These are phyloP conservation scores for Oceanodroma tethys DNA, from an alignment of 2,113 vertebrate genomes.

Conservation along the genomic window DNA sequence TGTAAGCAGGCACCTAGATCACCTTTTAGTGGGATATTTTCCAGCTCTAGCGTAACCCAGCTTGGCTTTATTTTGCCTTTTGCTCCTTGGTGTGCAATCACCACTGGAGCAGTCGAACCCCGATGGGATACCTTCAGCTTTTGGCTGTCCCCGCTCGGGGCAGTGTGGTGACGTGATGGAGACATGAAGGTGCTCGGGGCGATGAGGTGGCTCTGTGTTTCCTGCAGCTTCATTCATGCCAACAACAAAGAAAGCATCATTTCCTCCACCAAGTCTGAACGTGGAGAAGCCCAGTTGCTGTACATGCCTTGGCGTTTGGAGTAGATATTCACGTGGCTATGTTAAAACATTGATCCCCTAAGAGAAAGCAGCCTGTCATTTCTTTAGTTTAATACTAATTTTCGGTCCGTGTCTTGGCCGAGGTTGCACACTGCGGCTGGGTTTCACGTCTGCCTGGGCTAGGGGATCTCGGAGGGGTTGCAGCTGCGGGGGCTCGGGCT, in stretches of 20 bases:
- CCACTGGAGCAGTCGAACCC: not conserved
- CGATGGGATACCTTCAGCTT: not conserved
- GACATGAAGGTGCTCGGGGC: not conserved
- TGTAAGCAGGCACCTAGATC: not conserved
- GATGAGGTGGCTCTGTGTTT: not conserved
- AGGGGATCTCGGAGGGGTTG: not conserved
- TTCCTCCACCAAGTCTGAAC: not conserved
- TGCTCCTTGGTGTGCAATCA: not conserved
- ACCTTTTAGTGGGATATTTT: not conserved
- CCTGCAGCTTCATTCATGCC: not conserved
- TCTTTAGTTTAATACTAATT: not conserved
- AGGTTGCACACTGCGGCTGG: not conserved
- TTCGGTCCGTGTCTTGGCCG: rapidly evolving
- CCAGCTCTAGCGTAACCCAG: not conserved
- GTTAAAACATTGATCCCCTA: not conserved
- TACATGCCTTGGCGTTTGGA: not conserved
- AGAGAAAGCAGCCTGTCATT: not conserved
- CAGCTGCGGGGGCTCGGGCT: not conserved
- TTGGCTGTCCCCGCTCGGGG: not conserved
- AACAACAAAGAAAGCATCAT: not conserved
- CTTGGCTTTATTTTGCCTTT: not conserved
- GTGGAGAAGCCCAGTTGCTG: not conserved
- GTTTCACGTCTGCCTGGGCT: not conserved
- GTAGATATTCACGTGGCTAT: not conserved
- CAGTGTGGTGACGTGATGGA: not conserved